Evolutionary conservation across 2,888 invertebrate species (phyloP), one percentile per base, ranked within the genome.

Genomic region (Drosophila rubida): DNA sequence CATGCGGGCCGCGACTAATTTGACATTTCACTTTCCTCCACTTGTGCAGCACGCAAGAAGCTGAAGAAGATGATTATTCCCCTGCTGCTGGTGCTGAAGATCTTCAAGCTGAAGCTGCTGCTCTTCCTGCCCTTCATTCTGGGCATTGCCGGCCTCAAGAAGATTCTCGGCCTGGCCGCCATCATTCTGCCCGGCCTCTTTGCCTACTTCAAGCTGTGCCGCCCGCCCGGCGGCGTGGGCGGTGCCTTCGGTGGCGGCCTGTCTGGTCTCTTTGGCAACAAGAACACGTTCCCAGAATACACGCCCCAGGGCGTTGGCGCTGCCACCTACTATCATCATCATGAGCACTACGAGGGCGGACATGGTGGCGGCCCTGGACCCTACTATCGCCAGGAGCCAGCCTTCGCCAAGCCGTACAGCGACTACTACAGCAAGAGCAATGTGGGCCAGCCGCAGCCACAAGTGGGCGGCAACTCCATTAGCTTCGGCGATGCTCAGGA

Each of bases 161-260:
- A 97, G 89, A 94, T 97, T 91, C 93, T 97, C 0, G 96, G 96
- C 42, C 95, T 97, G 91, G 93, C 96, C 88, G 96, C 96, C 9
- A 94, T 97, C 27, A 94, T 96, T 37, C 93, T 97, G 69, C 97
- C 97, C 57, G 94, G 96, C 72, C 92, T 96, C 0, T 96, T 97
- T 84, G 97, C 96, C 27, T 97, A 96, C 93, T 96, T 96, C 91
- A 96, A 96, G 90, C 93, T 97, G 80, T 97, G 96, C 93, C 96
- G 95, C 80, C 96, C 96, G 0, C 93, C 93, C 2, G 94, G 94
- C 1, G 93, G 93, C 0, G 93, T 93, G 0, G 78, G 85, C 25
- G 87, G 88, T 8, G 91, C 88, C 49, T 92, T 91, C 65, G 92
- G 92, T 78, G 91, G 91, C 8, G 86, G 89, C 23, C 73, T 91